Base-by-base conservation (phyloP, 2,797 vertebrate genomes). In the Rhinella marina region DNA sequence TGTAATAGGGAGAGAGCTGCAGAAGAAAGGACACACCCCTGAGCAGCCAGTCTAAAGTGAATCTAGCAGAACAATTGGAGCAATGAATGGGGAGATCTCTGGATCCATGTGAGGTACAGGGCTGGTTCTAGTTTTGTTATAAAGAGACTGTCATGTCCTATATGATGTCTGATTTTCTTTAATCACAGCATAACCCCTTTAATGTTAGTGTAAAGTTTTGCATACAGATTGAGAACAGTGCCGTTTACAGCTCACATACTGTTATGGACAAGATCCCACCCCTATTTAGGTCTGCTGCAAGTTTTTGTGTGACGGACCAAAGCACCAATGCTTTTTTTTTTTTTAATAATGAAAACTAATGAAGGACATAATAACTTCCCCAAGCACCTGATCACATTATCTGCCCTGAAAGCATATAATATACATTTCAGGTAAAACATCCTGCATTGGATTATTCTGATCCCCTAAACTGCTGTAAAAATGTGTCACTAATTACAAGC, bases 401-500 rank as follows among this genome's bases (percentile, higher is more conserved):
- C 27, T 14, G 52, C 25, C 72, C 17, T 85, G 25, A 75, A 83
- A 32, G 52, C 52, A 81, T 56, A 59, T 57, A 32, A 59, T 57
- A 79, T 4, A 23, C 19, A 57, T 84, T 41, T 25, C 59, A 73
- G 52, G 54, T 84, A 27, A 59, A 84, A 25, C 17, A 14, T 23
- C 19, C n/a, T 77, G 19, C 17, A 76, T 9, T 77, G 84, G 56
- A 76, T 83, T 77, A 23, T 59, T 79, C 64, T 78, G 62, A 62
- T 32, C 54, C 29, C 16, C 23, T 81, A 77, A 52, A 62, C 10
- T 62, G 64, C n/a, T 54, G 29, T 73, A 54, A 16, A 68, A 84
- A 57, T 48, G 41, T 84, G 54, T 82, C 54, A 88, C 76, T 61
- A 84, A 88, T 88, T 84, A 79, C 62, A 88, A 84, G 29, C 48